A percentile compares a stretch with the other conserved stretches of the same genome.
Conservation (phyloP, 2,888 invertebrate genomes). For the Poecilobothrus nobilitatus region DNA sequence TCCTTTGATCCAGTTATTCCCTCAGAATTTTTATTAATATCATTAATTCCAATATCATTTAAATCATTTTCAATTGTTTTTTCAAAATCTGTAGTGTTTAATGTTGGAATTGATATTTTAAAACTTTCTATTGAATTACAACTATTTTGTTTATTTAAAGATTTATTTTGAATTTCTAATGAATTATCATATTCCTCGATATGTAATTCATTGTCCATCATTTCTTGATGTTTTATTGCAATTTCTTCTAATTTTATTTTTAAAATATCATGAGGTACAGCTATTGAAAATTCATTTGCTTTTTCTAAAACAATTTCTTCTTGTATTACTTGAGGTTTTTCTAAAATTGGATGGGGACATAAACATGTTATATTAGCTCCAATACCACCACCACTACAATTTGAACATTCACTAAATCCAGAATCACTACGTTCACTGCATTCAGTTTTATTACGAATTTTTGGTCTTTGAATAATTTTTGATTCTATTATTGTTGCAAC, state of each 20-base stretch:
- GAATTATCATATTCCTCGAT: not conserved
- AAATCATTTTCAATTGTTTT: not conserved
- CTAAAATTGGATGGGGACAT: conserved; percentile 9
- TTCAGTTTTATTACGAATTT: conserved; percentile 36
- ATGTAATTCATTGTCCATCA: conserved; percentile 17
- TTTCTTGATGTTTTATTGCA: conserved; percentile 30
- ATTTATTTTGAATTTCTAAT: not conserved
- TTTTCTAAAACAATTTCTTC: conserved; percentile 14
- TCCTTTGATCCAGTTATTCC: conserved; percentile 26
- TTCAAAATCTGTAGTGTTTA: conserved; percentile 15
- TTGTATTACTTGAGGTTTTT: conserved; percentile 18
- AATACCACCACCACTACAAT: conserved; percentile 32
- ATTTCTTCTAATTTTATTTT: conserved; percentile 40
- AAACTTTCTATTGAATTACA: conserved; percentile 14
- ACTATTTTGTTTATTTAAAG: not conserved
- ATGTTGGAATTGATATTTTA: conserved; percentile 16
- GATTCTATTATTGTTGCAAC: conserved; percentile 18
- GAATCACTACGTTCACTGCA: conserved; percentile 51
- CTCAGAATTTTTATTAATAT: not conserved
- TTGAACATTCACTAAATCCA: conserved; percentile 50
- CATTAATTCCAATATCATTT: not conserved
- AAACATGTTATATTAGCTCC: conserved; percentile 9
- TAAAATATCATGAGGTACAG: conserved; percentile 32
- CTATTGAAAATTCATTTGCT: conserved; percentile 28
- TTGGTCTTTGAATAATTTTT: conserved; percentile 7